Conservation (phyloP, 2,888 invertebrate genomes). For the Hirudinaria manillensis region DNA sequence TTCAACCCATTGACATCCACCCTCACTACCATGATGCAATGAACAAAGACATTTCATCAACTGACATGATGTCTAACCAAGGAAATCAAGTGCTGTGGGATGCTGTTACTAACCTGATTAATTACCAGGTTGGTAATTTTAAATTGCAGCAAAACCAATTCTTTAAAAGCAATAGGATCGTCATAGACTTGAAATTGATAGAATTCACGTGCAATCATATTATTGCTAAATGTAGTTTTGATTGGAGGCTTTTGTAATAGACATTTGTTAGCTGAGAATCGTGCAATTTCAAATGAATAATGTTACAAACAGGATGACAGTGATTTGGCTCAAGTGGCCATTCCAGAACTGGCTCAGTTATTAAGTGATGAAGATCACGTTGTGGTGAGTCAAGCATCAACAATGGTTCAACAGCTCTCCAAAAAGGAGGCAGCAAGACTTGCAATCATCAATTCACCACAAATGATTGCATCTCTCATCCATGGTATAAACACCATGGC, state of each 20-base stretch:
- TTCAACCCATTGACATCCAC: not conserved
- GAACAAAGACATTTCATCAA: conserved; percentile 1
- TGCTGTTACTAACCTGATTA: conserved; percentile 31
- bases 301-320: conserved; percentile 76
- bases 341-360: conserved; percentile 88
- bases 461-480: conserved; percentile 83
- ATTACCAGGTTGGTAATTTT: conserved; percentile 27
- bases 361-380: conserved; percentile 55
- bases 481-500: conserved; percentile 91
- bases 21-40: conserved; percentile 6
- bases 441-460: conserved; percentile 60
- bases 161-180: no score
- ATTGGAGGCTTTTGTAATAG: no score
- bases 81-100: conserved; percentile 27
- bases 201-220: no score
- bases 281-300: not conserved
- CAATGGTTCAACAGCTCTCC: conserved; percentile 97
- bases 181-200: no score
- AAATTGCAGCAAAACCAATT: no score
- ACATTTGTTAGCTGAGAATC: not conserved
- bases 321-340: conserved; percentile 86
- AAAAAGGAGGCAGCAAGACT: conserved; percentile 92
- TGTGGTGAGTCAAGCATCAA: conserved; percentile 87
- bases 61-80: not conserved
- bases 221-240: no score